Evolutionary conservation across 92 coral and sea anemone genomes (phyloP).

Genomic region (Palythoa heliodiscus): DNA sequence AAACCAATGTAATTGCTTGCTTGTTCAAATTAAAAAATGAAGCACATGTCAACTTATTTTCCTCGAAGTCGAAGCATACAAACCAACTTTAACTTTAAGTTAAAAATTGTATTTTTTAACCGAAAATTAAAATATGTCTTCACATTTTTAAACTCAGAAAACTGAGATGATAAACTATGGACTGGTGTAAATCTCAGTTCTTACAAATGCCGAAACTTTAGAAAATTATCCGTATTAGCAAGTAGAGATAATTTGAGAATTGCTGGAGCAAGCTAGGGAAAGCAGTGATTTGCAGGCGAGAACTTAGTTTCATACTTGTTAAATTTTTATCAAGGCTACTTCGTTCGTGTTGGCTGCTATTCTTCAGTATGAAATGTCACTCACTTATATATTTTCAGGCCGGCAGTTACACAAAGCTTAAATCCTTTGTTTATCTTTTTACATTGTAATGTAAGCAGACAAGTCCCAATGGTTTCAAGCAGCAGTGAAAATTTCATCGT

Average conservation of each 20-base stretch:
- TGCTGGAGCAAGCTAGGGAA: not conserved
- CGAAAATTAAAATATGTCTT: not conserved
- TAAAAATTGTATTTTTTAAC: not conserved
- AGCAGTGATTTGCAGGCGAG: not conserved
- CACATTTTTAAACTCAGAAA: not conserved
- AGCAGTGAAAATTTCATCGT: conserved; percentile 50
- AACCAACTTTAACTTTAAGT: not conserved
- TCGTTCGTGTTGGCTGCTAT: not conserved
- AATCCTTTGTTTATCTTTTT: conserved; percentile 41
- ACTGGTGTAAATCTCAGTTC: not conserved
- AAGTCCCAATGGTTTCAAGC: conserved; percentile 28
- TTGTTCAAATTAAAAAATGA: not conserved
- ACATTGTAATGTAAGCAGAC: conserved; percentile 37
- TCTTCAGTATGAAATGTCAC: not conserved
- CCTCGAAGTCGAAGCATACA: no score
- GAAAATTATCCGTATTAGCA: not conserved
- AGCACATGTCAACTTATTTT: not conserved
- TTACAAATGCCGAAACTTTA: not conserved
- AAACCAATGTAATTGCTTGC: not conserved
- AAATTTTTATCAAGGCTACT: not conserved
- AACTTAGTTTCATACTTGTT: not conserved
- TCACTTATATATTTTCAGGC: not conserved
- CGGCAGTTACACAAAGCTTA: conserved; percentile 8
- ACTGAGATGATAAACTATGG: not conserved
- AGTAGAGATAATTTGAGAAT: not conserved